These are phyloP conservation scores for Psittacula echo DNA, from an alignment of 2,797 vertebrate genomes.

Conservation along the genomic window DNA sequence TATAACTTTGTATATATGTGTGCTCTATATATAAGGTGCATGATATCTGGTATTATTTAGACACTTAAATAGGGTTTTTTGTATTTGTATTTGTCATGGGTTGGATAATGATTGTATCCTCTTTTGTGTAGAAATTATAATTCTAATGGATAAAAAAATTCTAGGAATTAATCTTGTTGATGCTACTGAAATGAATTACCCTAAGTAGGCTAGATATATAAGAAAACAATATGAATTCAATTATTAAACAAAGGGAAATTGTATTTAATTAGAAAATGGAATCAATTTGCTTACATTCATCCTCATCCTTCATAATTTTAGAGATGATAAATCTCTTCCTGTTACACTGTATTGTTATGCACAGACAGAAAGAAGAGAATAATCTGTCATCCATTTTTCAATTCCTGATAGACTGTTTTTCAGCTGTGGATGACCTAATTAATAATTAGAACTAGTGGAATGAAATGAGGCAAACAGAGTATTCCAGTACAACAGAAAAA, in stretches of 20 bases:
- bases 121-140: conserved; percentile 10
- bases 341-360: background rate
- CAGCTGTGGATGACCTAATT: background rate
- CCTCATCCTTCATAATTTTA: conserved; percentile 24
- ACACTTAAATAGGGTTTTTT: background rate
- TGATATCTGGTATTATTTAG: background rate
- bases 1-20: background rate
- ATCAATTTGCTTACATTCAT: conserved; percentile 20
- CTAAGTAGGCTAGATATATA: background rate
- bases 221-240: conserved; percentile 44
- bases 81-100: background rate
- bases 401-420: background rate
- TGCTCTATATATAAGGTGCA: background rate
- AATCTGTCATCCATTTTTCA: background rate
- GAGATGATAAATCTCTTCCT: conserved; percentile 1
- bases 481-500: background rate
- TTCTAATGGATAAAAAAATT: conserved; percentile 33
- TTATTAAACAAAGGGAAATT: conserved; percentile 22
- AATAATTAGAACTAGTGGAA: background rate
- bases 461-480: background rate
- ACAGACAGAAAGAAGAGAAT: background rate
- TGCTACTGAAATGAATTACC: conserved; percentile 26
- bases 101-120: background rate
- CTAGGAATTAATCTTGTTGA: background rate
- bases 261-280: conserved; percentile 45